Evolutionary conservation across 1,140 invertebrate genomes (phyloP).

Genomic region (Pogonognathellus flavescens): DNA sequence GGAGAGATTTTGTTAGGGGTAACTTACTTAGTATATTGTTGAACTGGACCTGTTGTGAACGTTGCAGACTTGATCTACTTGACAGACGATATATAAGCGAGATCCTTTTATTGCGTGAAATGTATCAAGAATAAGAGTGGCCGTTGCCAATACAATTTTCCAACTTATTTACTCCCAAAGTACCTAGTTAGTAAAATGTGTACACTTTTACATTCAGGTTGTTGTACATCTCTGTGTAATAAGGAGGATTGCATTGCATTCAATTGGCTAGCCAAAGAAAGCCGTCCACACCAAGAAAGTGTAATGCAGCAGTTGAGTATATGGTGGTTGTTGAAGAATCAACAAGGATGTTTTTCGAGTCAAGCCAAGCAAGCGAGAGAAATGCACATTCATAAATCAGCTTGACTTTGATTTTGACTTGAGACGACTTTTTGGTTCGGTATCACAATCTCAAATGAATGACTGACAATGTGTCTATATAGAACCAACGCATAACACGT

Average conservation of each 20-base stretch:
- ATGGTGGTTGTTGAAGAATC: background rate
- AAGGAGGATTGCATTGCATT: background rate
- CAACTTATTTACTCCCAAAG: background rate
- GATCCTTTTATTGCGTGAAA: too few species aligned
- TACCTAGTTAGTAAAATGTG: background rate
- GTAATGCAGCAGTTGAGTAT: background rate
- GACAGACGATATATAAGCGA: too few species aligned
- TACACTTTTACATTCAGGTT: background rate
- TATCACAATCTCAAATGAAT: conserved; percentile 23
- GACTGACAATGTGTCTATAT: conserved; percentile 11
- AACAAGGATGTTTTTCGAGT: background rate
- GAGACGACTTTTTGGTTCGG: conserved; percentile 33
- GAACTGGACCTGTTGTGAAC: too few species aligned
- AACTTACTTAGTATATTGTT: too few species aligned
- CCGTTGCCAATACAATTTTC: conserved; percentile 39
- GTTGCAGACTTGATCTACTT: too few species aligned
- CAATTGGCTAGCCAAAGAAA: background rate
- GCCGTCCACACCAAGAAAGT: background rate
- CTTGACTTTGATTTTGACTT: conserved; percentile 21
- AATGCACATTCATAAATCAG: conserved; percentile 47
- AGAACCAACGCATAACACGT: too few species aligned
- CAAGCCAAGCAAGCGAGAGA: conserved; percentile 9
- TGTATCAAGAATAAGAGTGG: background rate
- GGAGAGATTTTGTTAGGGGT: too few species aligned
- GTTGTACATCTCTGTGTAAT: too few species aligned